Evolutionary conservation across 2,113 vertebrate species (phyloP), one percentile per base, ranked within the genome.

Genomic region (Speoplatyrhinus poulsoni): DNA sequence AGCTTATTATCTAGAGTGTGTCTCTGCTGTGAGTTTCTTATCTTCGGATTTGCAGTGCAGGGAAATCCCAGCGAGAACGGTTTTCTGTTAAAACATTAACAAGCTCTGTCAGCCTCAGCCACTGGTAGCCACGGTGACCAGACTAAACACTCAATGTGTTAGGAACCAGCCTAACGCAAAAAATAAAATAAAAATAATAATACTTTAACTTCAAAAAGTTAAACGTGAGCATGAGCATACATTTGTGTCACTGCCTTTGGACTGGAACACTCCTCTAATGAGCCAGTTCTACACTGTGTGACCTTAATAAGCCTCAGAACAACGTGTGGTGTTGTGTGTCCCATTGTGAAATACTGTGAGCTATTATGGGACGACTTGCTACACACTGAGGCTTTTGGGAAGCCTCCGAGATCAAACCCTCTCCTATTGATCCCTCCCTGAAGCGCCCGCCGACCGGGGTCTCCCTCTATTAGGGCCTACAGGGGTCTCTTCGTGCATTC

Each of bases 1-100:
- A 95, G 94, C 95, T 95, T 92, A 95, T 95, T 95, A 92, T 91
- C 85, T 87, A 86, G 91, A 95, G 93, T 92, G 90, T 70, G 83
- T 92, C 85, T 92, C 87, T 87, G 90, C 75, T 72, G 88, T 73
- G 89, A 82, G 86, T 87, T 91, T 84, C 89, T 92, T 86, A 70
- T 85, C 73, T 73, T 78, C 71, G 80, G 65, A 77, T 82, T 79
- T 75, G 71, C 60, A 60, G 59, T 56, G 76, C 73, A 67, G 62
- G 75, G 62, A 77, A 81, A 69, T 72, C 36, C 61, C 7, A 16
- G 70, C 65, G 82, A 86, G 80, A 59, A 73, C 15, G 46, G 69
- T 65, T 12, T 53, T 53, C 64, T 62, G 59, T 74, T 89, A 72
- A 69, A 91, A 91, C 81, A 93, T 92, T 93, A 92, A 93, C 88